A percentile compares a stretch with the other conserved stretches of the same genome.
These are phyloP conservation scores for Corythornis madagascariensis DNA, from an alignment of 2,113 vertebrate species.

Conservation along the genomic window DNA sequence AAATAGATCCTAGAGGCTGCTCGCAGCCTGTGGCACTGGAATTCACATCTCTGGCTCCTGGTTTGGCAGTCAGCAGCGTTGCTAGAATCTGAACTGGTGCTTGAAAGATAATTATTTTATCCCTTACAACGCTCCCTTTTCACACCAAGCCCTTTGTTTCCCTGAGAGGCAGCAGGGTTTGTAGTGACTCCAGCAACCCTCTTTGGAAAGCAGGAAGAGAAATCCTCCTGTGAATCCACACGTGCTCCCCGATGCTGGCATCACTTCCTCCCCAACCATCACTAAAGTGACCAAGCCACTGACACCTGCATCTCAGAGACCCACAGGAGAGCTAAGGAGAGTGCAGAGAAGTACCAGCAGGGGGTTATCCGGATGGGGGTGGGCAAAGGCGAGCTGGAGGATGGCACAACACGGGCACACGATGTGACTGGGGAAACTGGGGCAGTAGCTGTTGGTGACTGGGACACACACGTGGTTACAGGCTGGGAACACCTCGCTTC, in stretches of 20 bases:
- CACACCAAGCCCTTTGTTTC: not conserved
- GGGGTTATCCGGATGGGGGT: not conserved
- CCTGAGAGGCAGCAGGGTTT: not conserved
- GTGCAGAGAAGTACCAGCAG: not conserved
- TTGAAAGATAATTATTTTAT: not conserved
- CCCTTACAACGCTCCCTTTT: not conserved
- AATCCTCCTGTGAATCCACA: not conserved
- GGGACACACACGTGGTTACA: not conserved
- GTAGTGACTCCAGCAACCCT: not conserved
- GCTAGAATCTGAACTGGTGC: not conserved
- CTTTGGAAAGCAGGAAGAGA: not conserved
- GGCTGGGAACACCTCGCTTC: not conserved
- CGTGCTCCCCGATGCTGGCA: not conserved
- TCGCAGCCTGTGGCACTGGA: not conserved
- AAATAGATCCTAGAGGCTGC: not conserved
- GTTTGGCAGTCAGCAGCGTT: not conserved
- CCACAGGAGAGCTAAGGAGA: not conserved
- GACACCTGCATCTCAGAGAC: not conserved
- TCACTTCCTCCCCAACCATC: fast-evolving
- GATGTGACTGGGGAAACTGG: fast-evolving
- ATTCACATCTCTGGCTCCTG: fast-evolving
- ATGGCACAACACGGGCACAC: fast-evolving
- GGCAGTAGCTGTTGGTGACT: not conserved
- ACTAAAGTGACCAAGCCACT: not conserved
- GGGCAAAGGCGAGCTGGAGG: not conserved